phyloP scores from a whole-genome alignment of 2,797 vertebrate genomes.

The Diglossa cyanea region DNA sequence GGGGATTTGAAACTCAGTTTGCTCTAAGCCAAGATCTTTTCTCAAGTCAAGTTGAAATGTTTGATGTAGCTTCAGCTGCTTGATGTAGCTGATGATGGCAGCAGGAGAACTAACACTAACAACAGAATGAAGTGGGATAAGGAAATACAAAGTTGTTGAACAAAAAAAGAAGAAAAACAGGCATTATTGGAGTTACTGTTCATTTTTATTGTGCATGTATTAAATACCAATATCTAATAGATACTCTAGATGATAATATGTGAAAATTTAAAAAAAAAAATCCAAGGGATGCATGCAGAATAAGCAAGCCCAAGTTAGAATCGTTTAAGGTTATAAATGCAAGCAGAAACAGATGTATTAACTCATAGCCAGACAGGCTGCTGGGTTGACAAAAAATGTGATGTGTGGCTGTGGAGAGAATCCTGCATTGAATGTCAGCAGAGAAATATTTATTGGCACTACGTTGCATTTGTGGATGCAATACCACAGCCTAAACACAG shows the following conservation, averaged over 20 bases:
- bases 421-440: neutral
- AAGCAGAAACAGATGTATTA: neutral
- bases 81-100: neutral
- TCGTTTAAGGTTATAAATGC: neutral
- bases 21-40: neutral
- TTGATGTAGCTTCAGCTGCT: neutral
- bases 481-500: neutral
- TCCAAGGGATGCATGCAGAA: neutral
- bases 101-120: neutral
- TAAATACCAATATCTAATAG: neutral
- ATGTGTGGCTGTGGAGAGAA: neutral
- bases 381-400: neutral
- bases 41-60: neutral
- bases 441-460: constrained; percentile 33
- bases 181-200: neutral
- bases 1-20: neutral
- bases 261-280: neutral
- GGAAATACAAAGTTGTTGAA: neutral
- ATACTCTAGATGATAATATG: neutral
- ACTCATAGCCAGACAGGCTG: neutral
- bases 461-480: neutral
- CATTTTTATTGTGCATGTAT: neutral
- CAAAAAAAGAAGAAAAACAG: neutral
- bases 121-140: neutral
- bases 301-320: neutral